Evolutionary conservation across 2,113 vertebrate genomes (phyloP).

Genomic region (Rutilus rutilus): DNA sequence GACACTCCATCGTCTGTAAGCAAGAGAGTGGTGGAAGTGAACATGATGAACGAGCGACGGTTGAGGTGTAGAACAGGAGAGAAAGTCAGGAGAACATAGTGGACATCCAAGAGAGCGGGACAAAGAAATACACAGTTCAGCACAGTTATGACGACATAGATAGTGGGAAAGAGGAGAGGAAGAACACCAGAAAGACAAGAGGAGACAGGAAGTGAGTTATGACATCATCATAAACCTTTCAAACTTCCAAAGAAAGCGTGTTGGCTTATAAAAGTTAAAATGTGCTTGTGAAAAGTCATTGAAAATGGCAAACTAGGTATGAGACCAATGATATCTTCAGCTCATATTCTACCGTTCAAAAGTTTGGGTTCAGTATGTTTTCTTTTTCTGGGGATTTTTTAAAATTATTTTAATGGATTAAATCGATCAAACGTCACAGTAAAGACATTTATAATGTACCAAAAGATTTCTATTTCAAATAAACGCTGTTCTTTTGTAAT

Average conservation of each 20-base stretch:
- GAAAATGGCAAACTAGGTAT: not conserved
- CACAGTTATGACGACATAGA: not conserved
- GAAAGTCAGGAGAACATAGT: not conserved
- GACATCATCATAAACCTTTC: constrained; percentile 43
- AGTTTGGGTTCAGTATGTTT: not conserved
- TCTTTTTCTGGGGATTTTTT: too few relatives aligned
- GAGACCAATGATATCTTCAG: not conserved
- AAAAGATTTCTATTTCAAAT: not conserved
- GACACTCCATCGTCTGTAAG: constrained; percentile 85
- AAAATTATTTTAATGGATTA: not conserved
- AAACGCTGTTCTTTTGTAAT: not conserved
- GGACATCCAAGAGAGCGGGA: constrained; percentile 19
- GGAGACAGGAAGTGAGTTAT: constrained; percentile 24
- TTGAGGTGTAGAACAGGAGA: not conserved
- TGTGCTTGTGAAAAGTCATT: not conserved
- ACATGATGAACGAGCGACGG: not conserved
- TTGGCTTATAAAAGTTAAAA: not conserved
- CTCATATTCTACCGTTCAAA: not conserved
- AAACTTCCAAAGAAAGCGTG: constrained; percentile 34
- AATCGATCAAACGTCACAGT: not conserved
- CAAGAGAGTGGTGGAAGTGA: constrained; percentile 21
- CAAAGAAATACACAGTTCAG: constrained; percentile 8
- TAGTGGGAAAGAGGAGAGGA: constrained; percentile 28
- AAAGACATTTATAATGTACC: not conserved
- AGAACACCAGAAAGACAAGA: constrained; percentile 14